A percentile compares a stretch with the other conserved stretches of the same genome.
phyloP scores from a whole-genome alignment of 2,888 invertebrate species.

The Caenorhabditis afra region DNA sequence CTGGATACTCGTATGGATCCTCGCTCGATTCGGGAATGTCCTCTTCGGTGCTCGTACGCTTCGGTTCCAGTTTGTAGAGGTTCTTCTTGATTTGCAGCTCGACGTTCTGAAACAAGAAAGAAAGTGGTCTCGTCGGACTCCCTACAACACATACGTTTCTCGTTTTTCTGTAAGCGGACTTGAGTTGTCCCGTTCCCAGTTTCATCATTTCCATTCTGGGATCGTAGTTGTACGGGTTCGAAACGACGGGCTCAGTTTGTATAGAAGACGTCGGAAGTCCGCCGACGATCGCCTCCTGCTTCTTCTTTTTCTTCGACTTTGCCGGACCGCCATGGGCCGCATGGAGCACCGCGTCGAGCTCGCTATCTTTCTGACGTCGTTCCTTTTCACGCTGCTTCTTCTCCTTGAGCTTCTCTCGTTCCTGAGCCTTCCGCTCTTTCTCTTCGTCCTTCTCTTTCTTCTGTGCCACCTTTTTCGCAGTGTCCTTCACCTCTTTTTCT shows the following conservation, averaged over 20 bases:
- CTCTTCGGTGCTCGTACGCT: conserved; percentile 37
- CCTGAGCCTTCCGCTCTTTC: conserved; percentile 13
- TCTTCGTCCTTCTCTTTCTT: conserved; percentile 26
- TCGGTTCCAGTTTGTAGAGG: conserved; percentile 63
- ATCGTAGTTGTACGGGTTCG: conserved; percentile 71
- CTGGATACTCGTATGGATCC: conserved; percentile 5
- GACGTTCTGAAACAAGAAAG: conserved; percentile 56
- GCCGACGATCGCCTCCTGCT: conserved; percentile 63
- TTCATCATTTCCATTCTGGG: conserved; percentile 67
- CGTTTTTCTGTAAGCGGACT: conserved; percentile 68
- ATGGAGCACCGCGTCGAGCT: conserved; percentile 44
- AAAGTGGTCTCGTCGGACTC: no score
- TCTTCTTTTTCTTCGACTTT: conserved; percentile 62
- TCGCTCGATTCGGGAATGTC: conserved; percentile 27
- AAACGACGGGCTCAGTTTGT: conserved; percentile 55
- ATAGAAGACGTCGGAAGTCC: conserved; percentile 61
- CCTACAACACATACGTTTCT: no score
- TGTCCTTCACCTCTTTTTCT: background rate
- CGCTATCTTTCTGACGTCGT: conserved; percentile 15
- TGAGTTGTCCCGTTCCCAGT: conserved; percentile 68
- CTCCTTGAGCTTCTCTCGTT: conserved; percentile 7
- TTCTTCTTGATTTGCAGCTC: conserved; percentile 62
- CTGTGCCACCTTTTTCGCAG: background rate
- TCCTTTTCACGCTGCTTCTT: conserved; percentile 24
- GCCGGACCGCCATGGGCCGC: conserved; percentile 51